Base-by-base conservation (phyloP, 2,888 invertebrate species). In the Lacanobia wlatinum region DNA sequence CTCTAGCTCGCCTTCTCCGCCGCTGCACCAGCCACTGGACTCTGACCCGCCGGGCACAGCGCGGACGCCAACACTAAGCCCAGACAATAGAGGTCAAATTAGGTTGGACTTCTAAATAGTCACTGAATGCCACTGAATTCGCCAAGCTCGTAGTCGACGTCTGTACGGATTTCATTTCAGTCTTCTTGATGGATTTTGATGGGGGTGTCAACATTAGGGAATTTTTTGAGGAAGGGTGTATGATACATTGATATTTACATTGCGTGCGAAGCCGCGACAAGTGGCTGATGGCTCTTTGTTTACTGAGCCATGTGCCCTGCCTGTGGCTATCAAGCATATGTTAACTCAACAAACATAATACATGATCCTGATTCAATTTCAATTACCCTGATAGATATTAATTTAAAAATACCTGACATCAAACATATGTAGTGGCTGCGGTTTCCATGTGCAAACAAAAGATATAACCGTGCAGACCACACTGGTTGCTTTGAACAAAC, bases 11-110 rank as follows among this genome's bases (percentile, higher is more conserved):
- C 87, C 97, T 91, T 92, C 97, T 94, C 92, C 97, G 92, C 96
- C 96, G 82, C 94, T 94, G 88, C 95, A 95, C 96, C 96, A 96
- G 96, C 97, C 87, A 96, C 97, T 85, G 91, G 97, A 97, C 97
- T 98, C 92, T 90, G 96, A 96, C 90, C 97, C 91, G 87, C 97
- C 89, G 72, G 96, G 90, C 90, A 96, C 89, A 86, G 96, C 94
- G 92, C 97, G 91, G 75, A 96, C 93, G 89, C 97, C 94, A 86
- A 95, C 95, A 63, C 95, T 93, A 64, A 4, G 16, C n/a, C 1
- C 16, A 38, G 21, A 59, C 3, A 43, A 34, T 7, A 48, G 21
- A 58, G 48, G 40, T 58, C 55, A 53, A 21, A n/a, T 67, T 63
- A 46, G 40, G 46, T 59, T 66, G 34, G 65, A 28, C 10, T 21